Percentiles rank a stretch among this genome's conserved stretches.
phyloP scores from a whole-genome alignment of 92 coral and sea anemone species.

The Porites evermanni region DNA sequence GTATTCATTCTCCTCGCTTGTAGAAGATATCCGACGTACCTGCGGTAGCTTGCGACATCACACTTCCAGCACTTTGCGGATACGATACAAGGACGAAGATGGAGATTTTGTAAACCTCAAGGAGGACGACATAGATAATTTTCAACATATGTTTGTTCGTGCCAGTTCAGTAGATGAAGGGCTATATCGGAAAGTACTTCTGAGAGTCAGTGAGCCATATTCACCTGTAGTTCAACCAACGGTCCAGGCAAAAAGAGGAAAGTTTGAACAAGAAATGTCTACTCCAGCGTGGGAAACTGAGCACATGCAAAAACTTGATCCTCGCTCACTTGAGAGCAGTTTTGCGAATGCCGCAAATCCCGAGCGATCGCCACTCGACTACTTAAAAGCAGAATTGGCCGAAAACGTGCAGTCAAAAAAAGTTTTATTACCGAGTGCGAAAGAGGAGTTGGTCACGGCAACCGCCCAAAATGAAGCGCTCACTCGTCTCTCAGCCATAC shows the following conservation, averaged over 20 bases:
- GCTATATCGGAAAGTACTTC: slow-evolving; percentile 42
- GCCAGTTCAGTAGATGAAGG: slow-evolving; percentile 54
- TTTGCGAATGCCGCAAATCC: slow-evolving; percentile 22
- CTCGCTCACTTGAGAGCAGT: slow-evolving; percentile 41
- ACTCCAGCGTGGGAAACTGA: slow-evolving; percentile 23
- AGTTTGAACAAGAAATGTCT: slow-evolving; percentile 18
- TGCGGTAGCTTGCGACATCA: slow-evolving; percentile 52
- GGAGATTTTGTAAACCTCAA: slow-evolving; percentile 57
- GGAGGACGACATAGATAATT: slow-evolving; percentile 41
- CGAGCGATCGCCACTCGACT: slow-evolving; percentile 40
- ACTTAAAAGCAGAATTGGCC: slow-evolving; percentile 43
- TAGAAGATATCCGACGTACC: slow-evolving; percentile 41
- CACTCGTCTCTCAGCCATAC: slow-evolving; percentile 49
- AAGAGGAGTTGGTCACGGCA: slow-evolving; percentile 51
- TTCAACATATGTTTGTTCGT: slow-evolving; percentile 57
- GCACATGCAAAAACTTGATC: slow-evolving; percentile 18
- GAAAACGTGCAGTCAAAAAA: slow-evolving; percentile 39
- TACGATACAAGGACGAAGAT: slow-evolving; percentile 62
- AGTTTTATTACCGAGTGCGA: slow-evolving; percentile 47
- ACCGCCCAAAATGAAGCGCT: slow-evolving; percentile 55
- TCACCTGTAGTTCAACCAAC: slow-evolving; percentile 56
- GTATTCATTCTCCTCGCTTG: slow-evolving; percentile 42
- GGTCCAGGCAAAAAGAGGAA: slow-evolving; percentile 28
- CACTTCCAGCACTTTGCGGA: slow-evolving; percentile 50
- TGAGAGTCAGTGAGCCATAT: slow-evolving; percentile 65